A percentile compares a stretch with the other conserved stretches of the same genome.
Conservation (phyloP, 2,113 vertebrate genomes). For the Ursus arctos region DNA sequence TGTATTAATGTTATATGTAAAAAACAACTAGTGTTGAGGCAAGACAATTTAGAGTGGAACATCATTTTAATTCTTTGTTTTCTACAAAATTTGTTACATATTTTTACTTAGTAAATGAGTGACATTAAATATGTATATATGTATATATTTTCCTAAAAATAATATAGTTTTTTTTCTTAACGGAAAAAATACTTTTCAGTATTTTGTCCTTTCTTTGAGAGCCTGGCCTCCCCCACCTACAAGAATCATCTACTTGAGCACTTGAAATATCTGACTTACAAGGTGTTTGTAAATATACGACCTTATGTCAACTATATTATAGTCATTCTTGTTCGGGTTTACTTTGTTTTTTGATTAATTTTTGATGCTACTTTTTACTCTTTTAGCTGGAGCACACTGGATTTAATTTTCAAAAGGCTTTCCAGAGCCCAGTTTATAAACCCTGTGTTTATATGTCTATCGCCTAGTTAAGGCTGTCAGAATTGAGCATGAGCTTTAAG, state of each 20-base stretch:
- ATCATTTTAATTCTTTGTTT: constrained; percentile 26
- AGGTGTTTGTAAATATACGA: not conserved
- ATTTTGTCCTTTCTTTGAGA: not conserved
- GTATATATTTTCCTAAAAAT: not conserved
- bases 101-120: not conserved
- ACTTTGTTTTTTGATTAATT: not conserved
- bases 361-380: not conserved
- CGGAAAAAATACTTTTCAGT: not conserved
- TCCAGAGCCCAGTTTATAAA: not conserved
- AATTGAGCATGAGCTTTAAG: constrained; percentile 12
- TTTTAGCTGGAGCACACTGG: not conserved
- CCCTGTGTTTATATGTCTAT: not conserved
- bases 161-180: not conserved
- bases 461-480: not conserved
- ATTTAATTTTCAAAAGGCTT: constrained; percentile 58
- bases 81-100: not conserved
- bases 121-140: not conserved
- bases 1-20: not conserved
- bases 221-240: not conserved
- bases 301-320: not conserved
- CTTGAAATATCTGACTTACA: not conserved
- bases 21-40: not conserved
- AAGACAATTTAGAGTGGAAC: not conserved
- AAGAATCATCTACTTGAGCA: not conserved
- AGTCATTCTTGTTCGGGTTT: not conserved